Base-by-base conservation (phyloP, 2,888 invertebrate genomes). In the Hesperia comma region DNA sequence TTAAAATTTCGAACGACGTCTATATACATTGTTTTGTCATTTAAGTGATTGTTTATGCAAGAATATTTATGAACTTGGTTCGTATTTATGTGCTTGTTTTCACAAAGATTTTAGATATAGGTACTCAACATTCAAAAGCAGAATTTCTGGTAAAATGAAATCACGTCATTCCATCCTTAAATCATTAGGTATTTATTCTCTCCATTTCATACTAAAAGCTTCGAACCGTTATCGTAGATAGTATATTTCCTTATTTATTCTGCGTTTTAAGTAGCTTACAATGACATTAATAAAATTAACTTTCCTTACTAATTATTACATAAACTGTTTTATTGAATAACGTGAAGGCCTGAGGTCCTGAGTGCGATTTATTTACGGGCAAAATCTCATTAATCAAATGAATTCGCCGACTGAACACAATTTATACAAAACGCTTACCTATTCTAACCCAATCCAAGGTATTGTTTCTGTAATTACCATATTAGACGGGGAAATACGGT, bases 391-490 rank as follows among this genome's bases (percentile, higher is more conserved):
- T 66, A 66, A 66, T 66, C 67, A 67, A 66, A 66, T 54, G 61
- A 61, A 67, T 61, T 67, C 58, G 32, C 32, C 32, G 12, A 61
- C 55, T 49, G 67, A 67, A 67, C 61, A 61, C 55, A 67, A 67
- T 67, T 67, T 67, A 67, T 61, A 61, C 61, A 67, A 67, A 67
- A 67, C 66, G 60, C 33, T 67, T 67, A 61, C 66, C 60, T 60
- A 61, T 55, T 67, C 61, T 61, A 67, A 67, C 61, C 66, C 55
- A 67, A 67, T 67, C 61, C 49, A 61, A 54, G 66, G 66, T 67
- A 67, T 67, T 67, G 61, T 60, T 67, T 19, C 56, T 49, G 55
- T 67, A 67, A 66, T 67, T 67, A 67, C 43, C 66, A 67, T 67
- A 67, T 67, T 55, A 67, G 54, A 61, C 33, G 55, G 66, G 37